Base-by-base conservation (phyloP, 2,797 vertebrate species). In the Crocodylus rhombifer region DNA sequence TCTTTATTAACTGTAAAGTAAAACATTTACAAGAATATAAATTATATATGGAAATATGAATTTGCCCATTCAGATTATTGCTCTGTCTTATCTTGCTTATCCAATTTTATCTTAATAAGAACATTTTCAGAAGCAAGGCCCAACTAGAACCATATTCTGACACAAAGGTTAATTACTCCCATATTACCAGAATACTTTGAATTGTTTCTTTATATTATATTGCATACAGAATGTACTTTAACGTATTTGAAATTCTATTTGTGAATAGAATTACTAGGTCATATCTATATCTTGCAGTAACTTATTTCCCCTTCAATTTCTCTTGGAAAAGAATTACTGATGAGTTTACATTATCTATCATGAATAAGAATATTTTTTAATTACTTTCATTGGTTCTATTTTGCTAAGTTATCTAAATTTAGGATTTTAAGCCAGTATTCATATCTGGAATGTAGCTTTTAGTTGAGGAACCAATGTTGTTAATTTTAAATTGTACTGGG, bases 211-310 rank as follows among this genome's bases (percentile, higher is more conserved):
- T 51, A 42, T 42, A 3, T 58, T 21, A 5, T 2, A 1, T 11
- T 56, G 6, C 21, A 73, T 9, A 2, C 14, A 20, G 18, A 0
- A 0, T 12, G 0, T 12, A 3, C 60, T 83, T 74, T 21, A 56
- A 14, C 2, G 77, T 62, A 71, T 33, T 9, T 26, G 28, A 77
- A 5, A 51, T 64, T 77, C 7, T 42, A 42, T 86, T 78, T 67
- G 61, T 42, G n/a, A 11, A 5, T n/a, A 0, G 0, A 25, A 0
- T 58, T 2, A 55, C 20, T 30, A 26, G 6, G 20, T 84, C 30
- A 76, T 18, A 33, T 67, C 12, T 1, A 1, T 69, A 6, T 33
- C 10, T n/a, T 21, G 12, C 23, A 56, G 1, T 26, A 7, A 57
- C 5, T 81, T 21, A 5, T 28, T 81, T 36, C 42, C 1, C 42